phyloP scores from a whole-genome alignment of 2,797 vertebrate species.

The Scomberomorus guttatus region DNA sequence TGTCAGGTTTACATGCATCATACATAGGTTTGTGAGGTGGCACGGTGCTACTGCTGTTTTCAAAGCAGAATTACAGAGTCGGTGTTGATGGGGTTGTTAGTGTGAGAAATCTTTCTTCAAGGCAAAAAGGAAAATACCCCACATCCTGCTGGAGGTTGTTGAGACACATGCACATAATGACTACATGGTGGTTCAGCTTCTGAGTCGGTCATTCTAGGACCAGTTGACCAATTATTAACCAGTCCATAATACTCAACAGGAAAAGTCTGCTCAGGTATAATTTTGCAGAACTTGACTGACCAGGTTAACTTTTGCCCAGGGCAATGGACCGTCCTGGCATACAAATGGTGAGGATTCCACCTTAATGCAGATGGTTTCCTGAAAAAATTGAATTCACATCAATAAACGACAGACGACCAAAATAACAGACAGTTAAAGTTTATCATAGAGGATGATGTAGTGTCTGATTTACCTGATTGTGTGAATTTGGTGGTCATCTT shows the following conservation, averaged over 20 bases:
- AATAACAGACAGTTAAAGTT: neutral
- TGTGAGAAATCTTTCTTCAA: conserved; percentile 6
- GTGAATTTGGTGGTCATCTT: neutral
- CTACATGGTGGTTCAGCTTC: conserved; percentile 14
- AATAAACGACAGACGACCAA: neutral
- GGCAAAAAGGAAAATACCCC: conserved; percentile 1
- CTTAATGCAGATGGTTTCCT: neutral
- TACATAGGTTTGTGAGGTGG: conserved; percentile 16
- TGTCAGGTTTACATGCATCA: conserved; percentile 39
- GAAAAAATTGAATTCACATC: neutral
- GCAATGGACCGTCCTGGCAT: neutral
- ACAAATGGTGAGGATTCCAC: conserved; percentile 25
- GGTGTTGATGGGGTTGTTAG: conserved; percentile 13
- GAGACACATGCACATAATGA: neutral
- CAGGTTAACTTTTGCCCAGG: conserved; percentile 37
- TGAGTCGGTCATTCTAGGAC: conserved; percentile 39
- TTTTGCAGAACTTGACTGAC: conserved; percentile 45
- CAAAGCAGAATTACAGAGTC: neutral
- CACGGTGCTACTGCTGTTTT: neutral
- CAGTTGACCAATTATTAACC: conserved; percentile 52
- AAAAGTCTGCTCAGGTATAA: conserved; percentile 39
- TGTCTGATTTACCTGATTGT: neutral
- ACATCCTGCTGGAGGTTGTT: conserved; percentile 30
- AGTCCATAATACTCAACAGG: conserved; percentile 25
- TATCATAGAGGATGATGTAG: neutral